Evolutionary conservation across 2,888 invertebrate species (phyloP).

Genomic region (Mesorhabditis spiculigera): DNA sequence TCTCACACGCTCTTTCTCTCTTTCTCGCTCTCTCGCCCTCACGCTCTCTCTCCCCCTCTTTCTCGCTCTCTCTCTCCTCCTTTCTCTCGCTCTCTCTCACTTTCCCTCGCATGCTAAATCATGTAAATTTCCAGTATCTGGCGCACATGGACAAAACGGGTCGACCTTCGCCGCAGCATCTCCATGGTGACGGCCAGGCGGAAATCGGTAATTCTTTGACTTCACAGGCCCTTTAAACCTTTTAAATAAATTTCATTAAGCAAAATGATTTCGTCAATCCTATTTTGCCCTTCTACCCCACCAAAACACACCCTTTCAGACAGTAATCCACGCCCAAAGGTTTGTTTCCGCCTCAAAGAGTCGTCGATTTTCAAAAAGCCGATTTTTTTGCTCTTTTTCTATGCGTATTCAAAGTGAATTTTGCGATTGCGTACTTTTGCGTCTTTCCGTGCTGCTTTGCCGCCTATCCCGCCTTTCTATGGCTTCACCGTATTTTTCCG

Average conservation of each 20-base stretch:
- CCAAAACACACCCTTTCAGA: not conserved
- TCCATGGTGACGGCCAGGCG: not conserved
- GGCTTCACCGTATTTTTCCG: too few species aligned
- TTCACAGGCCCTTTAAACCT: not conserved
- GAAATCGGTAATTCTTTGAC: not conserved
- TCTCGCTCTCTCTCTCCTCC: too few species aligned
- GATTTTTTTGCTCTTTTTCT: not conserved
- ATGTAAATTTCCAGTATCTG: not conserved
- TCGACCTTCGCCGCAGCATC: not conserved
- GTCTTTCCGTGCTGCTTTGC: too few species aligned
- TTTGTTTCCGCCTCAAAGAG: not conserved
- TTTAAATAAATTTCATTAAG: not conserved
- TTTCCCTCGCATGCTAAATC: too few species aligned
- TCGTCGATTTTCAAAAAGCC: not conserved
- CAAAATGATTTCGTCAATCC: not conserved
- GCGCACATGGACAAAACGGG: constrained; percentile 5
- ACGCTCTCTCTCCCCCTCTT: too few species aligned
- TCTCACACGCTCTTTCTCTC: too few species aligned
- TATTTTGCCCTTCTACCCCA: too few species aligned
- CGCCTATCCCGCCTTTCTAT: too few species aligned
- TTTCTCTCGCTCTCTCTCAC: too few species aligned
- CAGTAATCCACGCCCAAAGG: not conserved
- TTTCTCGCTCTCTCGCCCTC: too few species aligned
- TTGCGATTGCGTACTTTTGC: not conserved
- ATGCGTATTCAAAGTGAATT: not conserved